Base-by-base conservation (phyloP, 2,113 vertebrate genomes). In the Crocuta crocuta region DNA sequence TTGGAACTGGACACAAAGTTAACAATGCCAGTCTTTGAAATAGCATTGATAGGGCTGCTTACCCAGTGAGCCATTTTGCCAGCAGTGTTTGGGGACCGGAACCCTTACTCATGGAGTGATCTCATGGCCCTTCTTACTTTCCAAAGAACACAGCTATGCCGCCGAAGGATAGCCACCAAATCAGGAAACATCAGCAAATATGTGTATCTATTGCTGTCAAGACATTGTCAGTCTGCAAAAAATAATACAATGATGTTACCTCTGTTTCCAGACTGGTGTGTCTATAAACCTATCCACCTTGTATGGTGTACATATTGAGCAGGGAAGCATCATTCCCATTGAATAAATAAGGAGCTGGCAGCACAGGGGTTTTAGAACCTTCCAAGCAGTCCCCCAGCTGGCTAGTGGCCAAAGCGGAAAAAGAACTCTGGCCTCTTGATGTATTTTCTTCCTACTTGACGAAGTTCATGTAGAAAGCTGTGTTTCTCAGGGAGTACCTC, bases 11-110 rank as follows among this genome's bases (percentile, higher is more conserved):
- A 94, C 65, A 90, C 43, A 97, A 95, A 31, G 12, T 84, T 91
- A 53, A 24, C 94, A 96, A 79, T 26, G 28, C 50, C 76, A 82
- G 35, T 88, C 82, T 97, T 90, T 91, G 87, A 95, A 96, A 85
- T 35, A 85, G 17, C 39, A 68, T 31, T 87, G 26, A 91, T 66
- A 89, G 53, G 7, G 7, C 28, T 74, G 4, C 26, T 83, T 33
- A 96, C 50, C 82, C 79, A 45, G 35, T 35, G 35, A 96, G 68
- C 74, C 50, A 39, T 81, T 97, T 93, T 76, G n/a, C 43, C 63
- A 90, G 19, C 28, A 16, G 10, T 81, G 28, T 65, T 65, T 65
- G 63, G 63, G 63, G 63, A 12, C 26, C 26, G 1, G 63, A 26
- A 65, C 63, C 63, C 26, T 65, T 65, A 65, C 63, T 65, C 26